These are phyloP conservation scores for Dryoscopus gambensis DNA, from an alignment of 2,113 vertebrate genomes.

Conservation along the genomic window DNA sequence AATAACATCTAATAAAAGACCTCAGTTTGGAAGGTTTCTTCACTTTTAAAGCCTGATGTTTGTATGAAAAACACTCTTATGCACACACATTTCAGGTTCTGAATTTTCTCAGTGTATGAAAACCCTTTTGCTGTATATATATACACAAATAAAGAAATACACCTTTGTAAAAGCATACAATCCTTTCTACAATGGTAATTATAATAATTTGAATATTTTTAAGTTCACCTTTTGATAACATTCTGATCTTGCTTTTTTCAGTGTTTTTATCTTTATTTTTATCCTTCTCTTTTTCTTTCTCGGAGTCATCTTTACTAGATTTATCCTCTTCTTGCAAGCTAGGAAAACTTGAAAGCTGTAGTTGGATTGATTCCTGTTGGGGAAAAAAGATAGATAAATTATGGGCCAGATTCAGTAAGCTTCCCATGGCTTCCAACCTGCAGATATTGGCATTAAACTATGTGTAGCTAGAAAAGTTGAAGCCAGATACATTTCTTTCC, in stretches of 20 bases:
- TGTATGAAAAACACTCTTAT: neutral
- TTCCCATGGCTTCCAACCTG: conserved; percentile 41
- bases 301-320: conserved; percentile 80
- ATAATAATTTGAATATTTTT: conserved; percentile 15
- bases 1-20: neutral
- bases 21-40: neutral
- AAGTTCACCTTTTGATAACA: conserved; percentile 88
- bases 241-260: conserved; percentile 83
- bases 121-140: neutral
- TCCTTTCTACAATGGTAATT: neutral
- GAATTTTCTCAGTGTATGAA: neutral
- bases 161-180: neutral
- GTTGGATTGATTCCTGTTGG: conserved; percentile 80
- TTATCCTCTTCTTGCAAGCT: conserved; percentile 81
- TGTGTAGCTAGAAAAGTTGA: conserved; percentile 43
- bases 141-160: neutral
- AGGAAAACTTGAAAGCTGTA: conserved; percentile 78
- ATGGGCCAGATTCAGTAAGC: conserved; percentile 37
- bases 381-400: conserved; percentile 63
- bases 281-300: conserved; percentile 82
- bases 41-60: neutral
- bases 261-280: conserved; percentile 78
- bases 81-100: neutral
- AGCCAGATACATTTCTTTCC: conserved; percentile 65
- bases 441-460: neutral